These are phyloP conservation scores for Pseudorasbora parva DNA, from an alignment of 2,113 vertebrate genomes.

Conservation along the genomic window DNA sequence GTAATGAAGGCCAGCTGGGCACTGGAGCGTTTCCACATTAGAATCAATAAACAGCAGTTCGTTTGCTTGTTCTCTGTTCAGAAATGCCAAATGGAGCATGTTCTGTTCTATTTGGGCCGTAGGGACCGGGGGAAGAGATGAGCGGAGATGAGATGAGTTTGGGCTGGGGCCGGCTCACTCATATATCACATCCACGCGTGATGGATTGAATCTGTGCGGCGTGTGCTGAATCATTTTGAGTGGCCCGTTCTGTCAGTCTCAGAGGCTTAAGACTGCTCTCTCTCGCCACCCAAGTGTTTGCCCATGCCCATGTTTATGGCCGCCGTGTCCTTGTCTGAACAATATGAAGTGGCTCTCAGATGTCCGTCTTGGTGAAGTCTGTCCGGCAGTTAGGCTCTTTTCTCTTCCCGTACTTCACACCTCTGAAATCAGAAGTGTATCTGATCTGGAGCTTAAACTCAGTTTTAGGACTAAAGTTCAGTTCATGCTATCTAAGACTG, in stretches of 20 bases:
- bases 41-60: slow-evolving; percentile 1
- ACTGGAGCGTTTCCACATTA: not conserved
- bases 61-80: slow-evolving; percentile 20
- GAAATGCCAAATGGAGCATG: slow-evolving; percentile 10
- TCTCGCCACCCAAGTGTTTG: not conserved
- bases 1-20: slow-evolving; percentile 10
- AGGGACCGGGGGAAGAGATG: not conserved
- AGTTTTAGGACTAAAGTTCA: not conserved
- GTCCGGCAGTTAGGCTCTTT: slow-evolving; percentile 5
- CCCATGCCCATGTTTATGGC: not conserved
- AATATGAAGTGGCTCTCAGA: slow-evolving; percentile 31
- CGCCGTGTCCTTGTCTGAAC: slow-evolving; percentile 41
- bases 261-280: not conserved
- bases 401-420: not conserved
- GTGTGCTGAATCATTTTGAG: slow-evolving; percentile 50
- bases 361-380: slow-evolving; percentile 15
- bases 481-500: not conserved
- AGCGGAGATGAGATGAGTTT: slow-evolving; percentile 43
- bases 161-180: slow-evolving; percentile 19
- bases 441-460: not conserved
- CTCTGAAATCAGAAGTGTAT: not conserved
- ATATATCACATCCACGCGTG: slow-evolving; percentile 19
- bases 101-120: not conserved
- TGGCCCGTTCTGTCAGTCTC: slow-evolving; percentile 34
- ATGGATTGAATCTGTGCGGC: slow-evolving; percentile 33